A percentile compares a stretch with the other conserved stretches of the same genome.
Evolutionary conservation across 53 echinoderm and acorn worm genomes (phyloP).

Genomic region (Stichopus horrens): DNA sequence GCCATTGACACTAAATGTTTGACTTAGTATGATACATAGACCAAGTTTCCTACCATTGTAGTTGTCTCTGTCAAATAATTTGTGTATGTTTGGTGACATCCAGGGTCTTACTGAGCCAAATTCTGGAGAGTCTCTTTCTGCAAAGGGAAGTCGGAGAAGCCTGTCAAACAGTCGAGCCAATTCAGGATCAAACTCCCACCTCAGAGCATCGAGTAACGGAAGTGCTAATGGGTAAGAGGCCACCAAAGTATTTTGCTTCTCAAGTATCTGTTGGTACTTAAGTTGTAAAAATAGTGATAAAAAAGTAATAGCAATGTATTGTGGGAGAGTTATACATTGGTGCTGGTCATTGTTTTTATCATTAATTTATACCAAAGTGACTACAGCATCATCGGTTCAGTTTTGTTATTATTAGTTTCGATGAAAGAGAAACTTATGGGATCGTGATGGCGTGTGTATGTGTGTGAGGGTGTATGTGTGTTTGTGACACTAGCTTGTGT

Average conservation of each 20-base stretch:
- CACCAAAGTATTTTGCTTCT: not conserved
- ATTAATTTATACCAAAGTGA: no score
- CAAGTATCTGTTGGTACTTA: not conserved
- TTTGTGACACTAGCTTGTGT: no score
- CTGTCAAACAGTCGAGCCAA: conserved; percentile 72
- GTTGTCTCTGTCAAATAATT: no score
- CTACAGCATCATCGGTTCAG: no score
- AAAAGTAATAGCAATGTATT: not conserved
- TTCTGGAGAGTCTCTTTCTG: conserved; percentile 74
- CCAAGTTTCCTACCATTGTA: no score
- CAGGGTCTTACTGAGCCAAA: conserved; percentile 77
- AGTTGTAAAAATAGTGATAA: not conserved
- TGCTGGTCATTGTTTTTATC: no score
- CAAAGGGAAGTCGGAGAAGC: conserved; percentile 75
- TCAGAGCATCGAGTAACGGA: conserved; percentile 53
- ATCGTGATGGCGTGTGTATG: no score
- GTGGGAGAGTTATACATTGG: not conserved
- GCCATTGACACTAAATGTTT: no score
- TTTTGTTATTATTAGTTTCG: no score
- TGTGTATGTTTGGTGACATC: not conserved
- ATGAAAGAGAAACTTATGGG: no score
- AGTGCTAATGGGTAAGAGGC: conserved; percentile 53
- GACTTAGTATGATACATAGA: no score
- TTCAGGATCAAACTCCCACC: conserved; percentile 65
- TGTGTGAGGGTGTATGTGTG: no score